Percentiles rank a stretch among this genome's conserved stretches.
Conservation (phyloP, 2,888 invertebrate species). For the Catocala sponsa region DNA sequence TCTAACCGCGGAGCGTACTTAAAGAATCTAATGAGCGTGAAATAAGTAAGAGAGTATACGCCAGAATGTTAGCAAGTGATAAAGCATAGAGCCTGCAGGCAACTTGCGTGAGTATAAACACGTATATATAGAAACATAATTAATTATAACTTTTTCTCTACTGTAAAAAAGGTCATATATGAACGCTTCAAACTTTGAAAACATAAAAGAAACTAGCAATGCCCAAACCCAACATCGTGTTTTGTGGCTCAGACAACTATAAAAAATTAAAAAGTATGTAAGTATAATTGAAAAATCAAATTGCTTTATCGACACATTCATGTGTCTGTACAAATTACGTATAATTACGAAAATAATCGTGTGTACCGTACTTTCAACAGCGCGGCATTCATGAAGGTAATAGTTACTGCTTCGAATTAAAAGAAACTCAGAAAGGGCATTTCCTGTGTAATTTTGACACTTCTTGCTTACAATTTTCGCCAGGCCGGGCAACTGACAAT, state of each 20-base stretch:
- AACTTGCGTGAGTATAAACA: too few species aligned
- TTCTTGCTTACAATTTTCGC: background rate
- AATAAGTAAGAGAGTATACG: too few species aligned
- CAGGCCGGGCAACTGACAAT: too few species aligned
- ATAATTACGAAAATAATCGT: slow-evolving; percentile 51
- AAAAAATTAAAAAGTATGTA: slow-evolving; percentile 5
- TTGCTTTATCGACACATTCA: slow-evolving; percentile 52
- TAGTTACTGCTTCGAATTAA: slow-evolving; percentile 49
- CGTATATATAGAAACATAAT: too few species aligned
- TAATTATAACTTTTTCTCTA: too few species aligned
- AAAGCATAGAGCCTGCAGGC: too few species aligned
- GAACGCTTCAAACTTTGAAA: too few species aligned
- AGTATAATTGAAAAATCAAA: slow-evolving; percentile 44
- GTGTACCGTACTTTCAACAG: slow-evolving; percentile 38
- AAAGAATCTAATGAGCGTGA: too few species aligned
- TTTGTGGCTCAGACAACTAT: background rate
- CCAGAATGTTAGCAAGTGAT: too few species aligned
- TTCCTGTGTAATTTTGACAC: slow-evolving; percentile 51
- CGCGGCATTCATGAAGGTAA: slow-evolving; percentile 47
- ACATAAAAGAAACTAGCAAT: too few species aligned
- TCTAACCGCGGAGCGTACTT: too few species aligned
- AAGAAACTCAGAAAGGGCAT: slow-evolving; percentile 54
- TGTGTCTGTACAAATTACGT: slow-evolving; percentile 46
- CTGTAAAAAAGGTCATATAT: too few species aligned
- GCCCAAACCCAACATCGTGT: background rate